Percentiles rank a stretch among this genome's conserved stretches.
Conservation (phyloP, 1,140 invertebrate species). For the Drosophila ogumai region DNA sequence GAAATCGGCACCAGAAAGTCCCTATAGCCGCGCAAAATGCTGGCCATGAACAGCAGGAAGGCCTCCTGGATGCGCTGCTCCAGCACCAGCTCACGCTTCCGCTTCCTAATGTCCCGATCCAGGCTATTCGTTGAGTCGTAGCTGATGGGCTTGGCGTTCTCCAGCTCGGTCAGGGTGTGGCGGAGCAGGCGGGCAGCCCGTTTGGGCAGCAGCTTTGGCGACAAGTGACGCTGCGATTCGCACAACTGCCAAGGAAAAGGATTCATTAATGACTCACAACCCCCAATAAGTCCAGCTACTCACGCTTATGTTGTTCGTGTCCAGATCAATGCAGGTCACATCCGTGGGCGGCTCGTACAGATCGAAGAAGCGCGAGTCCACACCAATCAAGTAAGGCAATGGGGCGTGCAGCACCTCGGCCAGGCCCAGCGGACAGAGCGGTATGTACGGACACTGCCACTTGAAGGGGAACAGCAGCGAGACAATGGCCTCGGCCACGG, state of each 20-base stretch:
- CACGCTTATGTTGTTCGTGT: slow-evolving; percentile 97
- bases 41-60: slow-evolving; percentile 98
- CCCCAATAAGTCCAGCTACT: slow-evolving; percentile 74
- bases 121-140: slow-evolving; percentile 87
- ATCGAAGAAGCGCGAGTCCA: slow-evolving; percentile 98
- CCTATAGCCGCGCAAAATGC: slow-evolving; percentile 96
- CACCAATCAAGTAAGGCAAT: slow-evolving; percentile 98
- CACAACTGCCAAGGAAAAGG: slow-evolving; percentile 87
- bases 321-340: slow-evolving; percentile 98
- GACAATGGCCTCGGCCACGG: slow-evolving; percentile 99
- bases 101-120: slow-evolving; percentile 87
- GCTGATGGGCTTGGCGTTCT: slow-evolving; percentile 84
- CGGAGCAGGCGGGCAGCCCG: slow-evolving; percentile 92
- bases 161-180: slow-evolving; percentile 90
- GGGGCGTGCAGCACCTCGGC: slow-evolving; percentile 97
- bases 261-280: too few relatives aligned
- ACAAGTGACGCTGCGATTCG: slow-evolving; percentile 94
- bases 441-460: slow-evolving; percentile 99
- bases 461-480: slow-evolving; percentile 99
- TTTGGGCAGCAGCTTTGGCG: slow-evolving; percentile 94
- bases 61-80: slow-evolving; percentile 98
- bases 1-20: slow-evolving; percentile 96
- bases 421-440: slow-evolving; percentile 96
- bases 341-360: slow-evolving; percentile 98
- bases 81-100: slow-evolving; percentile 89